phyloP scores from a whole-genome alignment of 1,140 invertebrate species.

The Galendromus occidentalis region DNA sequence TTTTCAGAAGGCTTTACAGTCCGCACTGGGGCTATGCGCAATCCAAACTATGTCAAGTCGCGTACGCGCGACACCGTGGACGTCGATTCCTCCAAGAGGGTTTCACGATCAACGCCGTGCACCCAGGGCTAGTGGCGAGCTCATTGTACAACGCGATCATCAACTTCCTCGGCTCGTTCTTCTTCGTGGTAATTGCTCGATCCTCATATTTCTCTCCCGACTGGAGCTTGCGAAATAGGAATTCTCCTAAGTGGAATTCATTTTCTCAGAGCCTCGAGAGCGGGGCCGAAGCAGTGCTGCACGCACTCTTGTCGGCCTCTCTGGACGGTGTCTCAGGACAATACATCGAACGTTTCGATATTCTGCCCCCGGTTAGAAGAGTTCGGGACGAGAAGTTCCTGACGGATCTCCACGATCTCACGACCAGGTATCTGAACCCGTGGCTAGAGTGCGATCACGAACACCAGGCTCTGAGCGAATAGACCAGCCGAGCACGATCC shows the following conservation, averaged over 20 bases:
- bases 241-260: background rate
- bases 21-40: background rate
- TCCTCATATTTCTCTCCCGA: no score
- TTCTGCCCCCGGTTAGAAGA: background rate
- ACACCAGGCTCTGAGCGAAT: no score
- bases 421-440: background rate
- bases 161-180: background rate
- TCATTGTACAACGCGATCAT: background rate
- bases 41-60: background rate
- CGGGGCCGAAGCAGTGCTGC: background rate
- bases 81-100: background rate
- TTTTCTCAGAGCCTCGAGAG: background rate
- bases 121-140: background rate
- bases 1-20: background rate
- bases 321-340: background rate
- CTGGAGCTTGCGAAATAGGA: no score
- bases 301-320: background rate
- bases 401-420: background rate
- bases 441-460: no score
- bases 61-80: background rate
- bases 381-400: background rate
- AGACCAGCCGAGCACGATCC: no score
- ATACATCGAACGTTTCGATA: background rate
- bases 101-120: background rate
- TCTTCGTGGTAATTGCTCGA: background rate